Percentiles rank a stretch among this genome's conserved stretches.
Evolutionary conservation across 2,113 vertebrate genomes (phyloP).

Genomic region (Tragelaphus strepsiceros): DNA sequence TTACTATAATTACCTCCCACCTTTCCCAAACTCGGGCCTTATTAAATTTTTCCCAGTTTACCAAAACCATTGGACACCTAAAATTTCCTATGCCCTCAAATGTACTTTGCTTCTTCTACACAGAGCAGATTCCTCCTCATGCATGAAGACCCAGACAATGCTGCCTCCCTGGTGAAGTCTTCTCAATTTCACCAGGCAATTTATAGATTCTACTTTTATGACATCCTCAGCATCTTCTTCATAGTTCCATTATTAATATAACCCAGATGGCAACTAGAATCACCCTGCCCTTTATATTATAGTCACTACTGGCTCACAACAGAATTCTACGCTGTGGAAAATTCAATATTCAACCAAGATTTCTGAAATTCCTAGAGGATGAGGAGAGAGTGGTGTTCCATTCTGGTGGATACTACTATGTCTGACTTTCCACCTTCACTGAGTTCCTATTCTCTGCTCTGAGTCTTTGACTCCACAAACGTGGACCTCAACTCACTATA

Average conservation of each 20-base stretch:
- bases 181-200: background rate
- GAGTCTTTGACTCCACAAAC: background rate
- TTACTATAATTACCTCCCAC: background rate
- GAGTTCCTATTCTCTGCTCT: background rate
- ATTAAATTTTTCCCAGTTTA: background rate
- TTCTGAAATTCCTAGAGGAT: background rate
- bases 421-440: background rate
- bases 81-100: background rate
- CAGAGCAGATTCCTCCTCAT: background rate
- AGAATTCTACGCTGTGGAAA: background rate
- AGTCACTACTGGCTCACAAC: background rate
- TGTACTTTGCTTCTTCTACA: background rate
- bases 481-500: background rate
- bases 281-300: background rate
- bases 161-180: background rate
- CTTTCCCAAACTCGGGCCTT: background rate
- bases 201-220: background rate
- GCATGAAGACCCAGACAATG: background rate
- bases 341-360: background rate
- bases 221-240: background rate
- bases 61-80: background rate
- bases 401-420: background rate
- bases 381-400: background rate
- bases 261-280: background rate
- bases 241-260: background rate